These are phyloP conservation scores for Eupeodes latifasciatus DNA, from an alignment of 2,888 invertebrate species.

Conservation along the genomic window DNA sequence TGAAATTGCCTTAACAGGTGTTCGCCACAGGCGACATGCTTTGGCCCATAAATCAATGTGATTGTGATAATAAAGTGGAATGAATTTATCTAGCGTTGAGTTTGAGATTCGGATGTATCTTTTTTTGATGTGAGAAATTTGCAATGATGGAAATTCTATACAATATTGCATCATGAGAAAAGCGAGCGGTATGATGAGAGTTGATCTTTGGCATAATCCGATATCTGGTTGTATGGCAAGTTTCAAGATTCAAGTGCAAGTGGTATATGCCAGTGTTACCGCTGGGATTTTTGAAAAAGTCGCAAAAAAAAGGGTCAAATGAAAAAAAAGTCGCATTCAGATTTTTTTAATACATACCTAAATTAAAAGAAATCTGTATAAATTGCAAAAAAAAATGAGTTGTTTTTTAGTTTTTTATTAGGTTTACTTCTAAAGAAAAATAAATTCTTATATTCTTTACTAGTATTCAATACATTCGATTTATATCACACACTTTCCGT, in stretches of 20 bases:
- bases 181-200: not conserved
- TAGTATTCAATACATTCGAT: no score
- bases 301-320: no score
- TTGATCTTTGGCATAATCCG: not conserved
- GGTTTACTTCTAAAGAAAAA: no score
- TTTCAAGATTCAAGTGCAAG: not conserved
- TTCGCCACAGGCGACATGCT: conserved; percentile 59
- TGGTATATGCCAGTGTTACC: no score
- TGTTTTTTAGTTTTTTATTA: no score
- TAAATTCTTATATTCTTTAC: no score
- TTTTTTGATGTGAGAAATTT: conserved; percentile 49
- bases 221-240: conserved; percentile 22
- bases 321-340: no score
- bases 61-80: conserved; percentile 72
- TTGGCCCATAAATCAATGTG: conserved; percentile 65
- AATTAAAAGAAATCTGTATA: no score
- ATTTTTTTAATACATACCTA: no score
- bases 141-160: conserved; percentile 45
- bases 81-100: conserved; percentile 65
- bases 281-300: no score
- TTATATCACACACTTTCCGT: no score
- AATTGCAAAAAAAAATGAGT: no score
- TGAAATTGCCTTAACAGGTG: conserved; percentile 72
- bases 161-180: not conserved
- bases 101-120: conserved; percentile 66